Base-by-base conservation (phyloP, 1,140 invertebrate genomes). In the Bombus superbus region DNA sequence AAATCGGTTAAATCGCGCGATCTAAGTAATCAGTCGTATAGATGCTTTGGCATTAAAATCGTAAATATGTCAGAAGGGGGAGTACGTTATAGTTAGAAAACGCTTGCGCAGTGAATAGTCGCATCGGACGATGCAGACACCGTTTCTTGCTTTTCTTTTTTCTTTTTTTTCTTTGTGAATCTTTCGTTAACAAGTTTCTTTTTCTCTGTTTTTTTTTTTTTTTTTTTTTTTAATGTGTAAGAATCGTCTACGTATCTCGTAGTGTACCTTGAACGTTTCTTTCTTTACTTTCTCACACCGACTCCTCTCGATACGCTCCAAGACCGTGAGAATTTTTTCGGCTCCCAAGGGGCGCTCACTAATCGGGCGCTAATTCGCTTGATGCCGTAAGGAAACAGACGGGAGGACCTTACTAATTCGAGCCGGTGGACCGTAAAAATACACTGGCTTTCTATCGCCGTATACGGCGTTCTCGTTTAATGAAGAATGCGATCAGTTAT, bases 271-370 rank as follows among this genome's bases (percentile, higher is more conserved):
- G 35, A 68, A 42, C 22, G 32, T 22, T 72, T 47, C 42, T 83
- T 85, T 85, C 84, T 85, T 85, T 85, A 53, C 84, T 85, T 85
- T 85, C 84, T 85, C 84, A 85, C 84, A 85, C 79, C 84, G 35
- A 32, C 22, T 62, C 32, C 38, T 68, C 22, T 35, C 44, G 57
- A 68, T 72, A 77, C 62, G 10, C 38, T 32, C 8, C 32, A 42
- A 83, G 53, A 83, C 47, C 85, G 85, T 83, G 85, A 64, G 85
- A 86, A 86, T 62, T 59, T 86, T 82, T 83, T 83, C 66, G 32
- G 64, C n/a, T 53, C 53, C 35, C 62, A 77, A 57, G 62, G 66
- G 72, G 47, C 25, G 35, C 64, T 77, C 64, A 83, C 81, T 86
- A 83, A 86, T 86, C 85, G 85, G 73, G 73, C 66, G 85, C 85